Evolutionary conservation across 1,140 invertebrate species (phyloP), one percentile per base, ranked within the genome.

Genomic region (Schlechtendalia chinensis): DNA sequence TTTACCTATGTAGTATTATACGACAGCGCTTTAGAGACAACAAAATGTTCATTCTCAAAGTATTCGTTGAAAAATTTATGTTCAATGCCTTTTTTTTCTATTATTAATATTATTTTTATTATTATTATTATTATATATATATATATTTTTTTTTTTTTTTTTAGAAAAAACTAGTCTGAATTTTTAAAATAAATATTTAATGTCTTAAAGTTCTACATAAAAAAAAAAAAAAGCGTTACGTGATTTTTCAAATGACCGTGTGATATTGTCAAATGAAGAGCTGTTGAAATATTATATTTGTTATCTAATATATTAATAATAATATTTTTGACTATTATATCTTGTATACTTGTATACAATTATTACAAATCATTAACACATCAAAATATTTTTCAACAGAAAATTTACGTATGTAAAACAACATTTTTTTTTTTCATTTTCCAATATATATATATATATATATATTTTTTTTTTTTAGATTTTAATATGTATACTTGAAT

Each of bases 241-340:
- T 79, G 75, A 79, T 79, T 79, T 79, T 79, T 79, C 75, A 79
- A 63, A 79, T 79, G 75, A 79, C 75, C 75, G 39, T 79, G 75
- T 79, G 75, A 79, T 79, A 79, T 79, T 79, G 75, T 79, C 75
- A 79, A 79, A 63, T 79, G 75, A 79, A 79, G 75, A 79, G 75
- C 75, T 79, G 75, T 79, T 79, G 75, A 79, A 79, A 79, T 79
- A 79, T 79, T 79, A 79, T 79, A 50, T 79, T 79, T 79, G 75
- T 79, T 79, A 79, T 79, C 61, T 79, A 79, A 79, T 79, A 79
- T 79, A 79, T 79, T 79, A 79, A 79, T 79, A 79, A 79, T 79
- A 79, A 79, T 79, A 79, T 79, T 79, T 79, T 79, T 79, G 75
- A 79, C 75, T 79, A 63, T 63, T 79, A 39, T 79, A 50, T 47